Conservation (phyloP, 2,888 invertebrate species). For the Sphaerophoria rueppellii region DNA sequence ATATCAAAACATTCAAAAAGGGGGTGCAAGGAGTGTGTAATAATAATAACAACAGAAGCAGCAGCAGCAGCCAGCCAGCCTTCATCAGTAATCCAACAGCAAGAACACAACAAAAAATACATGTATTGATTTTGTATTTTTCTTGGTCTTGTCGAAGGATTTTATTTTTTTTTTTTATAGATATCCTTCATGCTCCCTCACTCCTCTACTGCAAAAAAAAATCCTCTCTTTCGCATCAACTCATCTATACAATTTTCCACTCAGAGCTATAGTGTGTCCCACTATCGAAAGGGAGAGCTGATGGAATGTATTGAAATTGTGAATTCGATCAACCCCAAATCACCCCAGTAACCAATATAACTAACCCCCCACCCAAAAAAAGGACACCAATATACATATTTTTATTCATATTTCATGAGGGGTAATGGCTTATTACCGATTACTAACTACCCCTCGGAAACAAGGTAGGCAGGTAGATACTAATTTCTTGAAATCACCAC, state of each 20-base stretch:
- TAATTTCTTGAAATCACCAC: conserved; percentile 71
- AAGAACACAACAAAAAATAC: conserved; percentile 45
- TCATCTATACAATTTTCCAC: conserved; percentile 53
- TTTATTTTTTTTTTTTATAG: conserved; percentile 55
- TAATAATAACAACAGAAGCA: conserved; percentile 76
- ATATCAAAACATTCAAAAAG: conserved; percentile 80
- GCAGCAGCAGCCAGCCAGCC: conserved; percentile 67
- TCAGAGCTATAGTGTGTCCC: conserved; percentile 38
- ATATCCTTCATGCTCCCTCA: conserved; percentile 54
- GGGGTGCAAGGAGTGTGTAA: conserved; percentile 76
- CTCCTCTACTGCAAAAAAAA: conserved; percentile 13
- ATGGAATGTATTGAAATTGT: conserved; percentile 71
- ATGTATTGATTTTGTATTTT: conserved; percentile 72
- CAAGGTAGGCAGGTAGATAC: conserved; percentile 74
- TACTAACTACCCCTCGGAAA: conserved; percentile 73
- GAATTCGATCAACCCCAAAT: conserved; percentile 66
- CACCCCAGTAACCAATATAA: not conserved
- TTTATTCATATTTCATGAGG: conserved; percentile 74
- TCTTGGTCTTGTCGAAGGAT: conserved; percentile 65
- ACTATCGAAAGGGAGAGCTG: conserved; percentile 8
- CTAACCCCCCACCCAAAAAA: conserved; percentile 1
- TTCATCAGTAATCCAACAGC: conserved; percentile 58
- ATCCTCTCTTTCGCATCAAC: conserved; percentile 60
- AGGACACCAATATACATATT: conserved; percentile 68
- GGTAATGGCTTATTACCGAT: conserved; percentile 74